phyloP scores from a whole-genome alignment of 2,113 vertebrate genomes.

The Manacus vitellinus region DNA sequence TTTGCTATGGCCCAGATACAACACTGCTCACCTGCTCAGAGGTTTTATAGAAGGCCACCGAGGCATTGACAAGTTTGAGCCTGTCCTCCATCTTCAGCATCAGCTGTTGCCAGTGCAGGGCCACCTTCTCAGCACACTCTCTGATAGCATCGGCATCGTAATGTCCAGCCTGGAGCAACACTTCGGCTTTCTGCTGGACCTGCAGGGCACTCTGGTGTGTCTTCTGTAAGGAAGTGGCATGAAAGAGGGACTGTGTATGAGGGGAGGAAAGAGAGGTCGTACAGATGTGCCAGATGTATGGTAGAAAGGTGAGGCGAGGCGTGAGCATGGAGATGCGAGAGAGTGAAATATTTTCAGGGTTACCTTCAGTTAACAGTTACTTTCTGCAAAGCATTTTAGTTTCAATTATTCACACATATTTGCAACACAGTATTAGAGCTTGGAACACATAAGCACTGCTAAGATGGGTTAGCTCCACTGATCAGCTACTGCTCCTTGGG shows the following conservation, averaged over 20 bases:
- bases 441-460: neutral
- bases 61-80: constrained; percentile 96
- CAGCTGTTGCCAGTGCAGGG: constrained; percentile 96
- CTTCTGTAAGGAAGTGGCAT: constrained; percentile 98
- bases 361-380: constrained; percentile 26
- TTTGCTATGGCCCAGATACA: neutral
- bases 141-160: constrained; percentile 93
- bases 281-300: constrained; percentile 77
- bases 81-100: constrained; percentile 99
- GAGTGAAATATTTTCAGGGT: constrained; percentile 77
- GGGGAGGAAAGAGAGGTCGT: constrained; percentile 76
- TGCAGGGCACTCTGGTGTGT: constrained; percentile 98
- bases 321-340: constrained; percentile 79
- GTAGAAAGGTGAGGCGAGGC: constrained; percentile 73
- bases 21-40: constrained; percentile 87
- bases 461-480: neutral
- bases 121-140: constrained; percentile 94
- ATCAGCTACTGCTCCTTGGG: neutral
- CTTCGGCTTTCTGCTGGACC: constrained; percentile 96
- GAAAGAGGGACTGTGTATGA: constrained; percentile 93
- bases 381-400: constrained; percentile 58
- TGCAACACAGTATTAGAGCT: constrained; percentile 3
- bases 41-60: constrained; percentile 98
- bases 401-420: constrained; percentile 44
- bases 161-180: constrained; percentile 91